Evolutionary conservation across 2,113 vertebrate genomes (phyloP).

Genomic region (Girardinichthys multiradiatus): DNA sequence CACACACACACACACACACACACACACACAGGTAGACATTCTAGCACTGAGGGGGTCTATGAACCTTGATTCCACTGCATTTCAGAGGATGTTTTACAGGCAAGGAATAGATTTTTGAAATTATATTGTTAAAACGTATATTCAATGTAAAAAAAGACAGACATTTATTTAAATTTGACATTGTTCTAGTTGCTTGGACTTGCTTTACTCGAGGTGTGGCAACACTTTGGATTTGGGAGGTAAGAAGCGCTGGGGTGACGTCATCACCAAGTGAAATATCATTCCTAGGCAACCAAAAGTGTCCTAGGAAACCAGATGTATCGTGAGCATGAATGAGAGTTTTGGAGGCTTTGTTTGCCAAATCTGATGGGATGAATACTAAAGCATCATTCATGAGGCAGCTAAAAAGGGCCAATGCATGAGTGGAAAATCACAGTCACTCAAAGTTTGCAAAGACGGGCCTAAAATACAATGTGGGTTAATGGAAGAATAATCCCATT

Average conservation of each 20-base stretch:
- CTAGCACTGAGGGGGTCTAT: conserved; percentile 49
- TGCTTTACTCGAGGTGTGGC: conserved; percentile 23
- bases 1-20: not conserved
- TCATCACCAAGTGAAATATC: conserved; percentile 62
- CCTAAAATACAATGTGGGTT: not conserved
- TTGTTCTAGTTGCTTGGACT: conserved; percentile 39
- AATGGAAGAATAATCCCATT: too few species aligned
- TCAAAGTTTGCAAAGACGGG: conserved; percentile 19
- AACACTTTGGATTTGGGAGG: conserved; percentile 29
- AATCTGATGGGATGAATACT: conserved; percentile 23
- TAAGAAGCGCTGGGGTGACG: conserved; percentile 38
- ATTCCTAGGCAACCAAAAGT: conserved; percentile 68
- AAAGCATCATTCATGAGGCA: conserved; percentile 8
- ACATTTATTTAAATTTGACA: conserved; percentile 24
- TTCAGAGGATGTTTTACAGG: conserved; percentile 51
- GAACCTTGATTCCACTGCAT: conserved; percentile 60
- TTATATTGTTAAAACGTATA: conserved; percentile 9
- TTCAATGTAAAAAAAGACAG: conserved; percentile 20
- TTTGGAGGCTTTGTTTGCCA: conserved; percentile 21
- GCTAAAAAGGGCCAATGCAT: conserved; percentile 10
- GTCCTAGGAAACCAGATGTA: conserved; percentile 68
- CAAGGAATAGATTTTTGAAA: conserved; percentile 31
- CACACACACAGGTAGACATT: not conserved
- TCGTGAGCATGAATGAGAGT: conserved; percentile 31
- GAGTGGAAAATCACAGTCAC: conserved; percentile 1